Evolutionary conservation across 2,113 vertebrate genomes (phyloP), one percentile per base, ranked within the genome.

Genomic region (Ancistrus triradiatus): DNA sequence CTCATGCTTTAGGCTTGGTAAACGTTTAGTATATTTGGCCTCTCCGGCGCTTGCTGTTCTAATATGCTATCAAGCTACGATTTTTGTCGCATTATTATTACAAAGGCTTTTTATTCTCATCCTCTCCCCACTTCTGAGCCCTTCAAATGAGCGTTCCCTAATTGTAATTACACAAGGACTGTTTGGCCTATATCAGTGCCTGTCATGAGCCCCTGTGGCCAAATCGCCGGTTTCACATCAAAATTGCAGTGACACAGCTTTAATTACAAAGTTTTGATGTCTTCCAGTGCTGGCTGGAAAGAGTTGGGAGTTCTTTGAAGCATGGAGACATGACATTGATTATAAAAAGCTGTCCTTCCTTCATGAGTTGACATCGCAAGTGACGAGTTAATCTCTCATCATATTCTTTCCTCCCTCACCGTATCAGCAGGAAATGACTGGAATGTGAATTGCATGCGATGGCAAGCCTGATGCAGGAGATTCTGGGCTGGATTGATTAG

Each of bases 241-340:
- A 74, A 80, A 84, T 84, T 51, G 74, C 69, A 63, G 63, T 83
- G 80, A 85, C 77, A 71, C 63, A 50, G 53, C 59, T 72, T 80
- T 85, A 82, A 85, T 84, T 83, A 69, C 67, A 84, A 82, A 76
- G 72, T 75, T 74, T 66, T 48, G 69, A 37, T 37, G 55, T 47
- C 46, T 58, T 74, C 64, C 66, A 67, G 72, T 52, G 63, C 68
- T 68, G 73, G 63, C 72, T 74, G 62, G 66, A 78, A 58, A 70
- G 70, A 74, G 51, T 59, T 66, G 56, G 6, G n/a, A 57, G 50
- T 71, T 68, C 73, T 82, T 78, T 82, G 78, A 83, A 79, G 77
- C 66, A 52, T 25, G 38, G 46, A 40, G 56, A 71, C 65, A 59
- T 64, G 59, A 62, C 68, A 68, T 65, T 33, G 43, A 78, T 64